Evolutionary conservation across 2,888 invertebrate species (phyloP).

Genomic region (Amphipoea lucens): DNA sequence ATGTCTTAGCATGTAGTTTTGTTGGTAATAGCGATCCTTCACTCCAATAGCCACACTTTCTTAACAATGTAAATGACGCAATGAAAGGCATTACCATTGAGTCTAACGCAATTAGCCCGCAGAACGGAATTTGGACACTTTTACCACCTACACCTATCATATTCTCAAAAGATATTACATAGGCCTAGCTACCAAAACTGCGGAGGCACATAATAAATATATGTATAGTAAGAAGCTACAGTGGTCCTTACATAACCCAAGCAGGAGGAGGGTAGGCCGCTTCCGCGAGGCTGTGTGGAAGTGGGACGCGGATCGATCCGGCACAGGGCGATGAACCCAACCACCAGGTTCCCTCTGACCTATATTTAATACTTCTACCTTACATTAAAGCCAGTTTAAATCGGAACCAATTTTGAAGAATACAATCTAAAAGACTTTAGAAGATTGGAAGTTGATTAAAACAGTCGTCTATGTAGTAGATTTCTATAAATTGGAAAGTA

Average conservation of each 20-base stretch:
- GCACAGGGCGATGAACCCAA: slow-evolving; percentile 70
- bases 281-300: slow-evolving; percentile 70
- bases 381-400: slow-evolving; percentile 38
- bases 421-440: neutral
- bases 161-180: slow-evolving; percentile 1
- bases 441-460: neutral
- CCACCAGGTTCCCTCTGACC: slow-evolving; percentile 65
- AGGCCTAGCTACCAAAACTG: neutral
- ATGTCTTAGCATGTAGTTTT: neutral
- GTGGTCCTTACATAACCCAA: slow-evolving; percentile 59
- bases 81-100: neutral
- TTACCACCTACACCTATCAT: too few relatives aligned
- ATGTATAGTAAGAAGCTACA: neutral
- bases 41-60: neutral
- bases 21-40: neutral
- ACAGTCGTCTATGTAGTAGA: neutral
- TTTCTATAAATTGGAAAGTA: slow-evolving; percentile 39
- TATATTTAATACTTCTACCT: slow-evolving; percentile 62
- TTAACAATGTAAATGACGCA: too few relatives aligned
- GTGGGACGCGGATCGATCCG: slow-evolving; percentile 81
- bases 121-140: neutral
- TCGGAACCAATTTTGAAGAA: slow-evolving; percentile 6
- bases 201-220: slow-evolving; percentile 10
- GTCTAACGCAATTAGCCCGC: neutral
- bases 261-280: slow-evolving; percentile 53